Conservation (phyloP, 2,888 invertebrate genomes). For the Thecophora atra region DNA sequence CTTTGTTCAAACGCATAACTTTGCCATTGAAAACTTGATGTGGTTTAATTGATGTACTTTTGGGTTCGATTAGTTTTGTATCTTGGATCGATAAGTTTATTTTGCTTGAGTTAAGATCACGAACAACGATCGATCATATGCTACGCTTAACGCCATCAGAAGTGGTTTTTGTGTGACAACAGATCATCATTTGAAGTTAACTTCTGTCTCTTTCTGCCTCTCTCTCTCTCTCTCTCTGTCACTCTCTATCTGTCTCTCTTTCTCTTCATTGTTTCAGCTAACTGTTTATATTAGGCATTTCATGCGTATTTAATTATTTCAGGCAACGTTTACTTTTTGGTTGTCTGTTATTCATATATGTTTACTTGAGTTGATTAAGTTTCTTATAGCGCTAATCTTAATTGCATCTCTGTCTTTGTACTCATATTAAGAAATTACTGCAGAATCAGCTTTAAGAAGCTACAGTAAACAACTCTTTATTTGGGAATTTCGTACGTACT, state of each 20-base stretch:
- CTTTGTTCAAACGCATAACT: conserved; percentile 5
- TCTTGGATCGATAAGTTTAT: neutral
- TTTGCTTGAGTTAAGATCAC: conserved; percentile 19
- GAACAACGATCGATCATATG: conserved; percentile 13
- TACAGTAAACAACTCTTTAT: neutral
- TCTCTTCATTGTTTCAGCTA: neutral
- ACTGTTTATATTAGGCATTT: too few species aligned
- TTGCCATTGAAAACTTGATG: conserved; percentile 8
- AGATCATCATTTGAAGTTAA: conserved; percentile 6
- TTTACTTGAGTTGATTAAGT: too few species aligned
- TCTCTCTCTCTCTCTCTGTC: conserved; percentile 25
- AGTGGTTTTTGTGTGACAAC: conserved; percentile 23
- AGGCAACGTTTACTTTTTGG: neutral
- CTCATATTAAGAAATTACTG: too few species aligned
- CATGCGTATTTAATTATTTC: neutral
- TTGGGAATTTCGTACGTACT: neutral
- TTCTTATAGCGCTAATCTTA: too few species aligned
- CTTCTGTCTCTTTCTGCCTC: conserved; percentile 11
- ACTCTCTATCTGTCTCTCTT: conserved; percentile 19
- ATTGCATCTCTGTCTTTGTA: too few species aligned
- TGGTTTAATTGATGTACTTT: conserved; percentile 25
- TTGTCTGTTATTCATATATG: neutral
- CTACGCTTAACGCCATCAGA: conserved; percentile 30
- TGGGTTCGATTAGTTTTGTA: conserved; percentile 14
- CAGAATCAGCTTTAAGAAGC: neutral